These are phyloP conservation scores for Homarus gammarus DNA, from an alignment of 2,888 invertebrate species.

Conservation along the genomic window DNA sequence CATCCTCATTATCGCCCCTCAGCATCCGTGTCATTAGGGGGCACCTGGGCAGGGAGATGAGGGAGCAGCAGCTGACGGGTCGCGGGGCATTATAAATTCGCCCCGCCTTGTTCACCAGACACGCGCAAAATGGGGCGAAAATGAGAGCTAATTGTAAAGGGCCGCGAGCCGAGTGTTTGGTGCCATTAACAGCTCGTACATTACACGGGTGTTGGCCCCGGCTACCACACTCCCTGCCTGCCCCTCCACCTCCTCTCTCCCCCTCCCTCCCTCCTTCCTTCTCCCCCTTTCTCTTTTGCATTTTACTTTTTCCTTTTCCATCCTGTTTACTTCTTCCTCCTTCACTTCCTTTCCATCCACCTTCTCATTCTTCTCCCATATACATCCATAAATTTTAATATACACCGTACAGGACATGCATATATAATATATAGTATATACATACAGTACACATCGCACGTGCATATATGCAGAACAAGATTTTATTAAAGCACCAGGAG, in stretches of 20 bases:
- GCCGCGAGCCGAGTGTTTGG: background rate
- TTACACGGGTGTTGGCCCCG: conserved; percentile 2
- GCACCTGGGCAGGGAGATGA: no score
- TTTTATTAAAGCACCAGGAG: no score
- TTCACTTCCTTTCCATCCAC: background rate
- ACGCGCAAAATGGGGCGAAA: background rate
- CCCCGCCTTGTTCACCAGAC: no score
- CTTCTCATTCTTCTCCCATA: background rate
- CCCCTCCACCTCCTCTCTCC: background rate
- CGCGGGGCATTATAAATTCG: no score
- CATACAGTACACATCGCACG: no score
- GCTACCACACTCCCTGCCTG: background rate
- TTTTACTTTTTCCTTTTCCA: background rate
- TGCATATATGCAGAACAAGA: no score
- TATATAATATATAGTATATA: no score
- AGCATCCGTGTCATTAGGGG: no score
- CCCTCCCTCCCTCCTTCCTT: background rate
- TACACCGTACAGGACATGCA: no score
- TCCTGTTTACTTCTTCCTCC: background rate
- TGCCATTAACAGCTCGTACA: conserved; percentile 14
- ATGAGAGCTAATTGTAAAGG: conserved; percentile 13
- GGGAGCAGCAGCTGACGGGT: no score
- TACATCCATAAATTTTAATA: no score
- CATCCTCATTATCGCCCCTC: background rate
- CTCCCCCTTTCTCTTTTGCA: background rate